Conservation (phyloP, 30 jellyfish, hydroid and myxozoan genomes). For the Aurelia aurita complex sp. Pacific region DNA sequence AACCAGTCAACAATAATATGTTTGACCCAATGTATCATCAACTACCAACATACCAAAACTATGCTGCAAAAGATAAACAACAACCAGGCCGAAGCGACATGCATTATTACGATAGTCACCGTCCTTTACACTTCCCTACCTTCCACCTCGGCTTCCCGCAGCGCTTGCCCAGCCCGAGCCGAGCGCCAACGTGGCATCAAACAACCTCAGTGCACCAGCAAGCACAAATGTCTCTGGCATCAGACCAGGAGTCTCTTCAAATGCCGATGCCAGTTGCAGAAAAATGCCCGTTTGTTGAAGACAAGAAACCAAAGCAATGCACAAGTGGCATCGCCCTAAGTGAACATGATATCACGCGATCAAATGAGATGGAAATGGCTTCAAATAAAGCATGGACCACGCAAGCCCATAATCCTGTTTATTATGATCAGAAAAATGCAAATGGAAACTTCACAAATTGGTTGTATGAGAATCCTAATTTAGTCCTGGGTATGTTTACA, state of each 20-base stretch:
- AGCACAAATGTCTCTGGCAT: conserved; percentile 60
- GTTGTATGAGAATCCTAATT: conserved; percentile 58
- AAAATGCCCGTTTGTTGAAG: conserved; percentile 53
- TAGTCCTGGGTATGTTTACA: conserved; percentile 38
- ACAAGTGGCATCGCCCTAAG: background rate
- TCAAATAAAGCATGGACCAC: conserved; percentile 41
- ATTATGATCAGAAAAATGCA: conserved; percentile 34
- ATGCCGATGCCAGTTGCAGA: conserved; percentile 35
- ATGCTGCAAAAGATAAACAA: conserved; percentile 37
- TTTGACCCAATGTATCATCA: conserved; percentile 62
- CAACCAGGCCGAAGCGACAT: conserved; percentile 28
- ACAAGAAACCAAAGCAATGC: conserved; percentile 36
- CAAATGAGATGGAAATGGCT: conserved; percentile 27
- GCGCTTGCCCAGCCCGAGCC: conserved; percentile 64
- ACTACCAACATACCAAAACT: conserved; percentile 47
- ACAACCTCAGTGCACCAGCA: conserved; percentile 66
- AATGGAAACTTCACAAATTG: conserved; percentile 44
- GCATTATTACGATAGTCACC: conserved; percentile 53
- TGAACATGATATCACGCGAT: conserved; percentile 27
- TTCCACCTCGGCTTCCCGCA: conserved; percentile 63
- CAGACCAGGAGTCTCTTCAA: conserved; percentile 46
- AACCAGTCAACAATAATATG: conserved; percentile 41
- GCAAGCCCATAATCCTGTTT: conserved; percentile 33
- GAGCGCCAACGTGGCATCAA: conserved; percentile 69
- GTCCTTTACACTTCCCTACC: conserved; percentile 59